These are phyloP conservation scores for Chaetops frenatus DNA, from an alignment of 2,113 vertebrate species.

Conservation along the genomic window DNA sequence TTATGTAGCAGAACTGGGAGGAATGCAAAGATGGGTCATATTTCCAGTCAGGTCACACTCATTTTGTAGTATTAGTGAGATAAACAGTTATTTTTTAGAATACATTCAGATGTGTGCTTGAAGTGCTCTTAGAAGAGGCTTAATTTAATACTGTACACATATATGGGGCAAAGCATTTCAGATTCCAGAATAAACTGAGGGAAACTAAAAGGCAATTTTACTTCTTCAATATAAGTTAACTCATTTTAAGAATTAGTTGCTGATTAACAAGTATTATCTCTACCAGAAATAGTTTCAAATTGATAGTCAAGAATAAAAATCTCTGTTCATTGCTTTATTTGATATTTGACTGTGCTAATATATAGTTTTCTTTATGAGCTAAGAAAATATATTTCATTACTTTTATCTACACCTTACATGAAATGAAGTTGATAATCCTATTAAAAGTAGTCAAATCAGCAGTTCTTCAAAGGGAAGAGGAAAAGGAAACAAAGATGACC, in stretches of 20 bases:
- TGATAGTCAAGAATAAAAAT: neutral
- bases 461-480: neutral
- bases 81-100: neutral
- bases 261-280: neutral
- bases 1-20: neutral
- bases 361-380: neutral
- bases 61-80: neutral
- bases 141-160: neutral
- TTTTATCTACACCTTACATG: neutral
- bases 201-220: neutral
- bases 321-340: neutral
- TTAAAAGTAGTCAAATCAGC: neutral
- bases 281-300: neutral
- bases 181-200: neutral
- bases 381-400: neutral
- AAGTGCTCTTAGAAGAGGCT: neutral
- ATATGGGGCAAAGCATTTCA: neutral
- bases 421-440: neutral
- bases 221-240: neutral
- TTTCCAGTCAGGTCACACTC: neutral
- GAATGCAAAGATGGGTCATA: neutral
- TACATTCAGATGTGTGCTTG: neutral
- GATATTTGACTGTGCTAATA: neutral
- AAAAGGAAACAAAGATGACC: accelerated
- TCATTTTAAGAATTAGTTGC: neutral